Base-by-base conservation (phyloP, 2,113 vertebrate genomes). In the Cyprinodon variegatus region DNA sequence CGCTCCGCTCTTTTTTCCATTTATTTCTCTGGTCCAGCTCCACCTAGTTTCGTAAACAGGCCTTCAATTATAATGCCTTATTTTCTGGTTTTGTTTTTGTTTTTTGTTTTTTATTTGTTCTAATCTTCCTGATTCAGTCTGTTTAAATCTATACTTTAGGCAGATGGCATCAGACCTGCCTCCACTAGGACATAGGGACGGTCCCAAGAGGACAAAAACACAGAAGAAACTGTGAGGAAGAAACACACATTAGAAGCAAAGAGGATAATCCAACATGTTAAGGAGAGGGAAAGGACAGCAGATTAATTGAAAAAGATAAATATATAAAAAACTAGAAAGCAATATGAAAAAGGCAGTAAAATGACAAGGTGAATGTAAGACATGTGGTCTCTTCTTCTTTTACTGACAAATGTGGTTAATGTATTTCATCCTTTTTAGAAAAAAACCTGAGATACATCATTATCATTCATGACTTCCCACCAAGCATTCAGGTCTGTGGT, bases 81-180 rank as follows among this genome's bases (percentile, higher is more conserved):
- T 71, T 77, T 78, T 61, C 68, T 39, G 29, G 29, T 29, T 29
- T 29, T 29, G 29, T 29, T 29, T 29, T 29, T 29, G 29, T 29
- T 29, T 29, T 29, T 53, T 76, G 76, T 75, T 71, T 81, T n/a
- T 73, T 39, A 72, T 78, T 85, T 82, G 82, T 83, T 79, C 82
- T 78, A 78, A 80, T 77, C 20, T 68, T 72, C 82, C 85, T 86
- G 79, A 83, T 89, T 78, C 69, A 62, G 50, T 76, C 74, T 63
- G 77, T 70, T 83, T 39, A 82, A 84, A 81, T 79, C 64, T 77
- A 71, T 72, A 69, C 46, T 69, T 79, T 37, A 0, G 86, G 87
- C 89, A 90, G 86, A 78, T 90, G 85, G 86, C 89, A 79, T 70
- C 38, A n/a, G 76, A 83, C 76, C 84, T 69, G 81, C 73, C 64